Conservation (phyloP, 2,888 invertebrate species). For the Ophion costatus region DNA sequence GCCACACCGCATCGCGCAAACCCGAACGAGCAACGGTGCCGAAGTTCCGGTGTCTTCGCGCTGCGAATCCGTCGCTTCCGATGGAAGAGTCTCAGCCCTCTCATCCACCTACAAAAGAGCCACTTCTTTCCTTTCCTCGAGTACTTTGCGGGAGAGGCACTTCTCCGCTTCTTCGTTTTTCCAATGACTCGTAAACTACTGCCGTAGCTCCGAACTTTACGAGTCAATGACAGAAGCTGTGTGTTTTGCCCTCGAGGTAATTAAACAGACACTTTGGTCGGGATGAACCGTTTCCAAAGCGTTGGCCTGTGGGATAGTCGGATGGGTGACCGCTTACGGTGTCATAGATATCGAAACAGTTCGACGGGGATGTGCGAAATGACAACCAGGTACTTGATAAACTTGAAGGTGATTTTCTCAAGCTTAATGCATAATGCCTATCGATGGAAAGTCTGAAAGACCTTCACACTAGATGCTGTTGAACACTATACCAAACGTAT, state of each 20-base stretch:
- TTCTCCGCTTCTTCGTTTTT: slow-evolving; percentile 4
- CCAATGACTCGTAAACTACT: slow-evolving; percentile 14
- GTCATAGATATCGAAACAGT: neutral
- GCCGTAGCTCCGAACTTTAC: slow-evolving; percentile 16
- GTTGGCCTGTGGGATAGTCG: neutral
- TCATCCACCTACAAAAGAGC: slow-evolving; percentile 6
- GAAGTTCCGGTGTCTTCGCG: slow-evolving; percentile 31
- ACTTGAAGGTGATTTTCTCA: neutral
- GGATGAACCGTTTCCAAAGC: neutral
- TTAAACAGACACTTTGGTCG: neutral
- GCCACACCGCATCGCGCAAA: neutral
- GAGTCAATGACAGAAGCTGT: slow-evolving; percentile 9
- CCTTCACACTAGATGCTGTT: neutral
- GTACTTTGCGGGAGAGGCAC: slow-evolving; percentile 5
- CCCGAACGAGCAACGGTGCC: slow-evolving; percentile 23
- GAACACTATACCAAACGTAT: no score
- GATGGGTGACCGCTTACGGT: neutral
- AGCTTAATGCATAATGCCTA: neutral
- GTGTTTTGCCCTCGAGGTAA: neutral
- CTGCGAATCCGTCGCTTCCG: slow-evolving; percentile 34
- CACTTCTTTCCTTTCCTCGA: slow-evolving; percentile 12
- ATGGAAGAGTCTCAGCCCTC: slow-evolving; percentile 5
- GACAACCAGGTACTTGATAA: neutral
- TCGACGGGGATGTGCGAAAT: neutral
- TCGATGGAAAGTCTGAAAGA: neutral